phyloP scores from a whole-genome alignment of 2,888 invertebrate species.

The Byasa hedistus region DNA sequence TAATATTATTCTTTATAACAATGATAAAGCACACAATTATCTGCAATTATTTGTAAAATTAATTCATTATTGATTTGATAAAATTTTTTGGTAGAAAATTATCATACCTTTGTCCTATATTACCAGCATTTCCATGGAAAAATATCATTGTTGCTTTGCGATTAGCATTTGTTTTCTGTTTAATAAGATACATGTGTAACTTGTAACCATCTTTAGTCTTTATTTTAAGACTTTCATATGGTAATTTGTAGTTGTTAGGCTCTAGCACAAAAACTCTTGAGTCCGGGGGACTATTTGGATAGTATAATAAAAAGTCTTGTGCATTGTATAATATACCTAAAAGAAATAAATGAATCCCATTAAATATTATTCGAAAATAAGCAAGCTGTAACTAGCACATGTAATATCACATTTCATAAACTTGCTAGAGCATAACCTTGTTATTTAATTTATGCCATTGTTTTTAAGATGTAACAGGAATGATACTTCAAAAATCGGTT shows the following conservation, averaged over 20 bases:
- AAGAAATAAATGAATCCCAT: not conserved
- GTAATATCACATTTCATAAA: too few species aligned
- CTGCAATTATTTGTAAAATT: not conserved
- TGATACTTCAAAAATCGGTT: too few species aligned
- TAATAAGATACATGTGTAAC: conserved; percentile 90
- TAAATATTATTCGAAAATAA: too few species aligned
- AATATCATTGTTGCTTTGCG: conserved; percentile 91
- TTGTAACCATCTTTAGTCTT: conserved; percentile 86
- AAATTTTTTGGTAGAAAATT: not conserved
- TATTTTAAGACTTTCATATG: conserved; percentile 89
- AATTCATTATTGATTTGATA: not conserved
- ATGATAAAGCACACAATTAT: not conserved
- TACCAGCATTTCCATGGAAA: conserved; percentile 98
- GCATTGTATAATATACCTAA: conserved; percentile 90
- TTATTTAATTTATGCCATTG: too few species aligned
- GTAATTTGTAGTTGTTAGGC: conserved; percentile 91
- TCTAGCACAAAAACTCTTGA: conserved; percentile 93
- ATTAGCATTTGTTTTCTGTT: conserved; percentile 84
- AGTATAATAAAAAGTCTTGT: conserved; percentile 92
- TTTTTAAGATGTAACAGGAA: too few species aligned
- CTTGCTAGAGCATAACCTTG: too few species aligned
- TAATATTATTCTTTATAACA: not conserved
- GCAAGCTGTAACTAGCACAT: too few species aligned
- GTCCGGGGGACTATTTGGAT: conserved; percentile 93
- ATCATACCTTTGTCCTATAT: conserved; percentile 93